Evolutionary conservation across 2,797 vertebrate species (phyloP).

Genomic region (Onychomys torridus): DNA sequence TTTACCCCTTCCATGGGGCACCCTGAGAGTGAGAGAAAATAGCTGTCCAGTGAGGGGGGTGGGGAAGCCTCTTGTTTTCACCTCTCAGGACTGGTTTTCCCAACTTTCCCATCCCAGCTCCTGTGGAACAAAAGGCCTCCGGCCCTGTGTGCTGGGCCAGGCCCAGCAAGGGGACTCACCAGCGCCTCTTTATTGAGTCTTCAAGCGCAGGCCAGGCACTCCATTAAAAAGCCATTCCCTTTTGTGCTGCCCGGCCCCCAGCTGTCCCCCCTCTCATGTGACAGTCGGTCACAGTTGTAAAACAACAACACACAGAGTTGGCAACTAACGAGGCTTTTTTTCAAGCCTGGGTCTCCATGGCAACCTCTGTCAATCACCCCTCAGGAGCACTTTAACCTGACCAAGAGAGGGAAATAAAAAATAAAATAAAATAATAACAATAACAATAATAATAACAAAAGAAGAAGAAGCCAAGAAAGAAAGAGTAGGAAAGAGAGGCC

Average conservation of each 20-base stretch:
- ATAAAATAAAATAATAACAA: slow-evolving; percentile 70
- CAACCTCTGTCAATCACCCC: slow-evolving; percentile 89
- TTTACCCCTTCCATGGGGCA: slow-evolving; percentile 76
- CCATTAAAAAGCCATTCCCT: slow-evolving; percentile 92
- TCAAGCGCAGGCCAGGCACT: slow-evolving; percentile 89
- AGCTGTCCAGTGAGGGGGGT: slow-evolving; percentile 71
- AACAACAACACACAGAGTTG: slow-evolving; percentile 90
- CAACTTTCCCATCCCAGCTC: slow-evolving; percentile 87
- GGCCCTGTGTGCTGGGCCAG: slow-evolving; percentile 82
- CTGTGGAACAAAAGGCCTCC: slow-evolving; percentile 86
- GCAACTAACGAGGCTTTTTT: slow-evolving; percentile 89
- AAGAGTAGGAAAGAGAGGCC: slow-evolving; percentile 76
- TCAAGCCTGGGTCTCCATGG: slow-evolving; percentile 88
- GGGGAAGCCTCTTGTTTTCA: slow-evolving; percentile 79
- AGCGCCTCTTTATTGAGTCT: slow-evolving; percentile 90
- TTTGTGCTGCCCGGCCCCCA: slow-evolving; percentile 90
- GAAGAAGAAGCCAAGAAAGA: slow-evolving; percentile 65
- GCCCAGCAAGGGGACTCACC: slow-evolving; percentile 86
- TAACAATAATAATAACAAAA: slow-evolving; percentile 62
- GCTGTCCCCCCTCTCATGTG: slow-evolving; percentile 91
- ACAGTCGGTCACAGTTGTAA: slow-evolving; percentile 90
- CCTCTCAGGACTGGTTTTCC: slow-evolving; percentile 79
- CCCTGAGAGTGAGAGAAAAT: slow-evolving; percentile 80
- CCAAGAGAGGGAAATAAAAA: slow-evolving; percentile 82
- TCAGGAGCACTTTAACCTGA: slow-evolving; percentile 83